phyloP scores from a whole-genome alignment of 2,888 invertebrate species.

The Diarsia brunnea region DNA sequence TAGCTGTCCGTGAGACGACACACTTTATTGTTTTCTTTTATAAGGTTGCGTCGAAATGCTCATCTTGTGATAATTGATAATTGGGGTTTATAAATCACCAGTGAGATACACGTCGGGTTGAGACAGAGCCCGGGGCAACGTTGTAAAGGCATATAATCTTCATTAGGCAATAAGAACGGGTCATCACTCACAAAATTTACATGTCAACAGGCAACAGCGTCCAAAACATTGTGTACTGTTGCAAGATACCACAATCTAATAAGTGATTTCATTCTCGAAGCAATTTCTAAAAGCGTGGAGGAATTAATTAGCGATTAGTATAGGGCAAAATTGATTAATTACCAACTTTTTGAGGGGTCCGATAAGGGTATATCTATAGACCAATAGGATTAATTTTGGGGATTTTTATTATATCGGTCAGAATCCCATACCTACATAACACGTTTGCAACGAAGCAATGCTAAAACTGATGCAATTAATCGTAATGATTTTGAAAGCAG shows the following conservation, averaged over 20 bases:
- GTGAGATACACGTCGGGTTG: constrained; percentile 51
- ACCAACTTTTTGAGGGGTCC: constrained; percentile 7
- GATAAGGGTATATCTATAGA: background rate
- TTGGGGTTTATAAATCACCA: constrained; percentile 61
- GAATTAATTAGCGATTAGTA: constrained; percentile 19
- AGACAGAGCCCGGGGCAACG: constrained; percentile 55
- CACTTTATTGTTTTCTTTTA: constrained; percentile 55
- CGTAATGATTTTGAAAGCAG: constrained; percentile 26
- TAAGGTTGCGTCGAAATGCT: constrained; percentile 49
- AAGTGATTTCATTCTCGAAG: constrained; percentile 39
- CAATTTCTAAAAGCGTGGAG: constrained; percentile 4
- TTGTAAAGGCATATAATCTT: constrained; percentile 56
- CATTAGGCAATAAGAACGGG: constrained; percentile 55
- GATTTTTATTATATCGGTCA: background rate
- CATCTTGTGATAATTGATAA: constrained; percentile 60
- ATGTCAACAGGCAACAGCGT: constrained; percentile 57
- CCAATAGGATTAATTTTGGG: background rate
- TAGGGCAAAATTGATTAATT: constrained; percentile 15
- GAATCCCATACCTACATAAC: background rate
- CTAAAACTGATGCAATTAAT: constrained; percentile 5
- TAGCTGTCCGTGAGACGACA: constrained; percentile 46
- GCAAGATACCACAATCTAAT: constrained; percentile 47
- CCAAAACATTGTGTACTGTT: constrained; percentile 46
- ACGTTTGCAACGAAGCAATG: background rate
- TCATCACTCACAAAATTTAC: constrained; percentile 63